Evolutionary conservation across 2,888 invertebrate species (phyloP), one percentile per base, ranked within the genome.

Genomic region (Brachyopa scutellaris): DNA sequence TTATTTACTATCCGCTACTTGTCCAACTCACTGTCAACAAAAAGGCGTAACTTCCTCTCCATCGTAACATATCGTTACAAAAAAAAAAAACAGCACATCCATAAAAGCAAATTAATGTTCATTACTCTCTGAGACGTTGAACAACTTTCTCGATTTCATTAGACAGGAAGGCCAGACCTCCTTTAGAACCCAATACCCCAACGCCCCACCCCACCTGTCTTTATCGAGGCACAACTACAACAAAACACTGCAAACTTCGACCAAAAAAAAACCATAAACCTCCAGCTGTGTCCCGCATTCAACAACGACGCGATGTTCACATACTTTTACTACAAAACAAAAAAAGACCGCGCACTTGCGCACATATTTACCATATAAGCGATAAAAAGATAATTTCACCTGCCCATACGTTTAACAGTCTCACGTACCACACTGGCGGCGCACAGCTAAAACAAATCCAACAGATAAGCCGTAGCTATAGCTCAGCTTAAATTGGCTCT

Each of bases 371-470:
- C 76, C 69, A 64, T 51, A 59, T 59, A 53, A 57, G 67, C 62
- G 57, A 74, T 74, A 74, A 80, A 79, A 74, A 74, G 57, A 80
- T 76, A 80, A 80, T 76, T 76, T 80, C 80, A 80, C 80, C 76
- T 80, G 80, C 53, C 57, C 29, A 62, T 53, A 51, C 40, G 61
- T 57, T 33, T 49, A 61, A 67, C 53, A 67, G 59, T 42, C 61
- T 47, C 66, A 79, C 59, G 57, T 61, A 67, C 36, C 4, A 57
- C 29, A 36, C 47, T 47, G 7, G 29, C n/a, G 6, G 4, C 3
- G 26, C 26, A 26, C 26, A 26, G 26, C 29, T n/a, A n/a, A n/a
- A n/a, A n/a, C n/a, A n/a, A n/a, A n/a, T n/a, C n/a, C n/a, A 26
- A 11, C 36, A 53, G 40, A 55, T 42, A 55, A 62, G 57, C 38